Conservation (phyloP, 1,140 invertebrate species). For the Lepidurus couesii region DNA sequence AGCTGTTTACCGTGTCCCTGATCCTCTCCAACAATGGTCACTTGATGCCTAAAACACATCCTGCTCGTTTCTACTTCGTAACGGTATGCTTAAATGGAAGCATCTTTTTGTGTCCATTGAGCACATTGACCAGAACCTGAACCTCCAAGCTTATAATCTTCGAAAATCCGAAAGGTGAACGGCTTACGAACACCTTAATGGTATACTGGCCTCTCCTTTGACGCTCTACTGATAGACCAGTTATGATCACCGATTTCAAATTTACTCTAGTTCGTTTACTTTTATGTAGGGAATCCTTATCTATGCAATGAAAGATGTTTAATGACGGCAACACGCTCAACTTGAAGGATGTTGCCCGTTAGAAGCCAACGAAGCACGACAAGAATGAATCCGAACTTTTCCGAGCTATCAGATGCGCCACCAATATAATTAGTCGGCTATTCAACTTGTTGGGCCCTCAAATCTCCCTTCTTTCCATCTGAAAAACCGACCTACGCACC, state of each 20-base stretch:
- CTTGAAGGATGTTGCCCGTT: background rate
- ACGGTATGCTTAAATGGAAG: background rate
- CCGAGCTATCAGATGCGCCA: background rate
- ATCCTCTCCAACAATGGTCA: conserved; percentile 9
- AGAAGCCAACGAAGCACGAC: background rate
- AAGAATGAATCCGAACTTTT: background rate
- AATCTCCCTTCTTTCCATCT: conserved; percentile 3
- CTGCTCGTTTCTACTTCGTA: background rate
- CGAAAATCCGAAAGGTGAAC: background rate
- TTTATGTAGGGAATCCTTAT: background rate
- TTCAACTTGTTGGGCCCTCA: background rate
- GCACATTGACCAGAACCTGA: background rate
- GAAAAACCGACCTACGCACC: background rate
- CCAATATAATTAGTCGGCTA: background rate
- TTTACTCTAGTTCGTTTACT: background rate
- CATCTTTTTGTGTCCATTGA: background rate
- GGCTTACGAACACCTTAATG: background rate
- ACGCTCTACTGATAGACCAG: background rate
- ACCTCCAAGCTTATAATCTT: conserved; percentile 5
- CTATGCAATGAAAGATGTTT: background rate
- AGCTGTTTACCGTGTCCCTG: background rate
- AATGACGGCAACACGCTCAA: background rate
- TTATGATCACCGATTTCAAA: background rate
- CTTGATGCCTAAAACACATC: background rate
- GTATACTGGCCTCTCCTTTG: background rate